Conservation (phyloP, 2,113 vertebrate genomes). For the Eurypyga helias region DNA sequence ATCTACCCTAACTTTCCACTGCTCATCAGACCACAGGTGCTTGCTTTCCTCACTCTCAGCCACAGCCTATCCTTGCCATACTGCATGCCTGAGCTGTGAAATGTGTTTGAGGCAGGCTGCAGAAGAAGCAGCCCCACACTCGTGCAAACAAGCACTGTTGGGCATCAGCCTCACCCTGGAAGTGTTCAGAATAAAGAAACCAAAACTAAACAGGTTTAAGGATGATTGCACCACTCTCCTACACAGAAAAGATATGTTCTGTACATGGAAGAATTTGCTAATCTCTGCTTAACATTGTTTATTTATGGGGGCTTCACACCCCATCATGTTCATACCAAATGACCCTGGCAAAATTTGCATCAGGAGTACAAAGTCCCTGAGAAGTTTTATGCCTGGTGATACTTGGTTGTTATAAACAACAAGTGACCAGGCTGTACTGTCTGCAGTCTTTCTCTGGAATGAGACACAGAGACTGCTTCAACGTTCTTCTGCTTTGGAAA, state of each 20-base stretch:
- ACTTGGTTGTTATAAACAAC: neutral
- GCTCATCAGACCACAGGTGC: neutral
- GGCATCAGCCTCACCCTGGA: neutral
- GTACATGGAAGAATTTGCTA: neutral
- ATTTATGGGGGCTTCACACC: neutral
- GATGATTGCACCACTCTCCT: neutral
- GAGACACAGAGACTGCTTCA: neutral
- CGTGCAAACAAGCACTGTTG: fast-evolving
- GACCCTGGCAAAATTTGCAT: neutral
- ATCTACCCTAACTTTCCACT: neutral
- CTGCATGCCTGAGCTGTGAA: neutral
- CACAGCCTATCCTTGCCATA: neutral
- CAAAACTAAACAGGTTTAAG: neutral
- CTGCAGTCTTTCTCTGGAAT: neutral
- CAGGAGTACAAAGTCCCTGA: neutral
- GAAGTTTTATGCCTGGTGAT: neutral
- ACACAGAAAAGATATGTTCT: neutral
- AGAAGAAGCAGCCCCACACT: neutral
- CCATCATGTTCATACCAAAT: neutral
- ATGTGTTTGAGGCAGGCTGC: neutral
- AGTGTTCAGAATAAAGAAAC: neutral
- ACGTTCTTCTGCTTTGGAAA: neutral
- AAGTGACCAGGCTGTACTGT: fast-evolving
- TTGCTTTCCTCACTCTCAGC: neutral
- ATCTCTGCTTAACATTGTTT: neutral